Conservation (phyloP, 1,140 invertebrate species). For the Drosophila busckii region DNA sequence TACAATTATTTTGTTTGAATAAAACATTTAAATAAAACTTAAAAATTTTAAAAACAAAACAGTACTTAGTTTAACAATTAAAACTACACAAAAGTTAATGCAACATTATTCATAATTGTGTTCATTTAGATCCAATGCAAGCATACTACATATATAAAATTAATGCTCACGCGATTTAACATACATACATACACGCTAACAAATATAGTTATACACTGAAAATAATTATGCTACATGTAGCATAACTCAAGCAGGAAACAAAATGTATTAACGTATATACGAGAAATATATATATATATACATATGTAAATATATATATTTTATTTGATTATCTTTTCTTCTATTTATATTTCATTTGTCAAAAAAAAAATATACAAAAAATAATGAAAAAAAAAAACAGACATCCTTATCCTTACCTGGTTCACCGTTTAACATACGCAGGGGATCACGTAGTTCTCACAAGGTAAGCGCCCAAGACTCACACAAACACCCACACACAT, state of each 20-base stretch:
- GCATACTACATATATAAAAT: no score
- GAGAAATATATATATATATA: slow-evolving; percentile 34
- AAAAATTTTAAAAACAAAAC: no score
- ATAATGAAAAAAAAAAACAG: slow-evolving; percentile 81
- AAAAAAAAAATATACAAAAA: slow-evolving; percentile 51
- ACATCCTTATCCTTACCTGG: slow-evolving; percentile 97
- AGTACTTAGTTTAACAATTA: no score
- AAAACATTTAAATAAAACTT: no score
- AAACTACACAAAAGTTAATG: no score
- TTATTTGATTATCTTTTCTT: slow-evolving; percentile 77
- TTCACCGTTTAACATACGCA: slow-evolving; percentile 94
- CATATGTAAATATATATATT: slow-evolving; percentile 54
- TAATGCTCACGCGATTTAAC: no score
- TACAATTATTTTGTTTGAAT: no score
- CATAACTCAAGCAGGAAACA: slow-evolving; percentile 30
- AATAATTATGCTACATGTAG: no score
- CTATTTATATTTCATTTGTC: slow-evolving; percentile 73
- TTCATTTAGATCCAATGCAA: no score
- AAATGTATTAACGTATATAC: slow-evolving; percentile 45
- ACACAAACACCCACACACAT: slow-evolving; percentile 36
- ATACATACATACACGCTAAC: slow-evolving; percentile 15
- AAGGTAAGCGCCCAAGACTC: slow-evolving; percentile 84
- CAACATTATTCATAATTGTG: no score
- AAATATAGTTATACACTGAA: no score
- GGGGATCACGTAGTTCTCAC: slow-evolving; percentile 93